These are phyloP conservation scores for Drosophila anomelani DNA, from an alignment of 2,888 invertebrate genomes.

Conservation along the genomic window DNA sequence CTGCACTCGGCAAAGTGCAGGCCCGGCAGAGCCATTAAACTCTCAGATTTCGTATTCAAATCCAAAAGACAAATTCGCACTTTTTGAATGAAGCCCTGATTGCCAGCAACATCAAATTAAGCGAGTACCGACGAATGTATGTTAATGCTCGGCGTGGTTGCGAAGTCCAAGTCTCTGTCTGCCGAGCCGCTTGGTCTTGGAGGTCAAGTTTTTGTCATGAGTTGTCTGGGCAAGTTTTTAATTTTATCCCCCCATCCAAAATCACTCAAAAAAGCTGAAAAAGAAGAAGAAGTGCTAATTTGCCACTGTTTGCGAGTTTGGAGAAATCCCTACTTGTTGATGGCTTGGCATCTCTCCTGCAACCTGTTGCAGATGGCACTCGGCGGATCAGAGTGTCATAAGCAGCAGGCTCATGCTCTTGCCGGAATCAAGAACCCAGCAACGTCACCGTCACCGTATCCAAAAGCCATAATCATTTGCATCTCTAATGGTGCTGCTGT, in stretches of 20 bases:
- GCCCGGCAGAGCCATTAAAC: constrained; percentile 1
- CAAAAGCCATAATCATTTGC: constrained; percentile 76
- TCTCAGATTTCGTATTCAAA: background rate
- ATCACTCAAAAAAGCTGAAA: background rate
- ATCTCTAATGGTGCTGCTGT: constrained; percentile 67
- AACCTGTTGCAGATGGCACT: constrained; percentile 24
- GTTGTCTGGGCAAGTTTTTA: constrained; percentile 33
- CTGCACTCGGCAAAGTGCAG: background rate
- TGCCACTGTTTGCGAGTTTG: background rate
- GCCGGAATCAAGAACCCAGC: constrained; percentile 2
- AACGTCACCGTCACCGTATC: constrained; percentile 36
- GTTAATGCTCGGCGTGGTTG: constrained; percentile 53
- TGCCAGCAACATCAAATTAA: constrained; percentile 25
- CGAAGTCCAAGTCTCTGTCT: constrained; percentile 27
- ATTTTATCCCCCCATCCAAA: constrained; percentile 3
- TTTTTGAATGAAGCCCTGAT: constrained; percentile 32
- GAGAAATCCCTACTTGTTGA: background rate
- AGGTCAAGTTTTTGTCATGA: constrained; percentile 47
- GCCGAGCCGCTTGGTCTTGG: constrained; percentile 31
- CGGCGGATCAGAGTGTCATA: constrained; percentile 20
- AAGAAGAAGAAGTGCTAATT: constrained; percentile 16
- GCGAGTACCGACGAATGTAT: constrained; percentile 55
- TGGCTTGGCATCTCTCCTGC: background rate
- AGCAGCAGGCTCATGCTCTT: constrained; percentile 2
- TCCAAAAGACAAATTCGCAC: background rate